Evolutionary conservation across 2,797 vertebrate genomes (phyloP).

Genomic region (Typhlichthys eigenmanni): DNA sequence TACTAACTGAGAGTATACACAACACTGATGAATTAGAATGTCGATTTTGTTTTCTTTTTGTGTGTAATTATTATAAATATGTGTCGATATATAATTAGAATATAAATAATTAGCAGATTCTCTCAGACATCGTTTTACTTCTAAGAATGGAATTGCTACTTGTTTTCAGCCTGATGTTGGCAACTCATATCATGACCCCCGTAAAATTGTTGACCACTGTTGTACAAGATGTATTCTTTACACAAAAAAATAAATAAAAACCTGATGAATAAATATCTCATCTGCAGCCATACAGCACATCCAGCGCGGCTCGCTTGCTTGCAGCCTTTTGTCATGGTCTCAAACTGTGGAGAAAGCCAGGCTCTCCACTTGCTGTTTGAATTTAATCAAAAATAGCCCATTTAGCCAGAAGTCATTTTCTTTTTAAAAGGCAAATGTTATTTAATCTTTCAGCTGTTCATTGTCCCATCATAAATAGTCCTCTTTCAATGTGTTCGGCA

Average conservation of each 20-base stretch:
- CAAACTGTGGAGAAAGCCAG: slow-evolving; percentile 88
- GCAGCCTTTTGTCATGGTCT: slow-evolving; percentile 87
- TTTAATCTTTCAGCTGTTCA: slow-evolving; percentile 99
- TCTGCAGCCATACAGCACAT: slow-evolving; percentile 92
- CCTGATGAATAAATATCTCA: slow-evolving; percentile 88
- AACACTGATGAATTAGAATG: slow-evolving; percentile 18
- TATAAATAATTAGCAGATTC: slow-evolving; percentile 25
- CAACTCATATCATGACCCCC: slow-evolving; percentile 24
- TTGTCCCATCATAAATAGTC: slow-evolving; percentile 99
- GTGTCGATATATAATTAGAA: background rate
- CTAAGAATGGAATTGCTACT: background rate
- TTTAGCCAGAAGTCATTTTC: slow-evolving; percentile 99
- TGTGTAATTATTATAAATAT: slow-evolving; percentile 8
- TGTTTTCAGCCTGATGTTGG: slow-evolving; percentile 35
- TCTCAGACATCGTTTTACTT: no score
- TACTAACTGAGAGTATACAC: slow-evolving; percentile 15
- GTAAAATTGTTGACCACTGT: slow-evolving; percentile 34
- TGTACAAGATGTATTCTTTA: slow-evolving; percentile 81
- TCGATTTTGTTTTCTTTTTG: slow-evolving; percentile 10
- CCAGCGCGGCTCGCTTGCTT: slow-evolving; percentile 86
- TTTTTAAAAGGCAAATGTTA: slow-evolving; percentile 99
- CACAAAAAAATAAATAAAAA: slow-evolving; percentile 59
- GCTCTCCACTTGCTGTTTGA: slow-evolving; percentile 99
- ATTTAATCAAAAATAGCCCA: slow-evolving; percentile 99
- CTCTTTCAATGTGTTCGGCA: slow-evolving; percentile 99